Evolutionary conservation across 2,888 invertebrate species (phyloP), one percentile per base, ranked within the genome.

Genomic region (Pemphredon lugubris): DNA sequence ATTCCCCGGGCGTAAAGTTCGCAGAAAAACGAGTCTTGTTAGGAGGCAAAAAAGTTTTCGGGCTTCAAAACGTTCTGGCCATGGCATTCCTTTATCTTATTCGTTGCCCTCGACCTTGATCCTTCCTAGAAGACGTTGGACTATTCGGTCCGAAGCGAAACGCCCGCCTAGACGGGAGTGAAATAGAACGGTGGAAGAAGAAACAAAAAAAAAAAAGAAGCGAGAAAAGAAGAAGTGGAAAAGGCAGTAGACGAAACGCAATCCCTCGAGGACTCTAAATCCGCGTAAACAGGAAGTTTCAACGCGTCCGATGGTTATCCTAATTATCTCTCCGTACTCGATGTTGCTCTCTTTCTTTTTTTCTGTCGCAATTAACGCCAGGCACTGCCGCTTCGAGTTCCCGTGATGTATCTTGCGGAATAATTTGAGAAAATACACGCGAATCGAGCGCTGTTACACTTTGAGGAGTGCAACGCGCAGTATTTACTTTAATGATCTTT

Each of bases 91-190:
- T 60, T 47, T 26, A 47, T 39, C 14, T 67, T 63, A 45, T 11
- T 44, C 42, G 45, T 58, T 53, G 48, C 14, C 14, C 30, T 26
- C 48, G 67, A 40, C 69, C 68, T 80, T 70, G 65, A 50, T 80
- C 76, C 72, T 75, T 80, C 77, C 73, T 65, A 73, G 77, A 78
- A 79, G 18, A 37, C 18, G 30, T 6, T 7, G 16, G 30, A 34
- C 1, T 34, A 16, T 11, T 14, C 11, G 50, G 11, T 16, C 11
- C 34, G 7, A 4, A 2, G 34, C n/a, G 34, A 34, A 34, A 34
- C 9, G 14, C 4, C 11, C 1, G 14, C 40, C 40, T 40, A 40
- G 40, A 40, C 40, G 6, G 14, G n/a, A 40, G 16, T 40, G 34
- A 11, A 4, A 42, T 42, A 20, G 20, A 42, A 42, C 44, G 23